Percentiles rank a stretch among this genome's conserved stretches.
phyloP scores from a whole-genome alignment of 1,140 invertebrate species.

The Dufourea novaeangliae region DNA sequence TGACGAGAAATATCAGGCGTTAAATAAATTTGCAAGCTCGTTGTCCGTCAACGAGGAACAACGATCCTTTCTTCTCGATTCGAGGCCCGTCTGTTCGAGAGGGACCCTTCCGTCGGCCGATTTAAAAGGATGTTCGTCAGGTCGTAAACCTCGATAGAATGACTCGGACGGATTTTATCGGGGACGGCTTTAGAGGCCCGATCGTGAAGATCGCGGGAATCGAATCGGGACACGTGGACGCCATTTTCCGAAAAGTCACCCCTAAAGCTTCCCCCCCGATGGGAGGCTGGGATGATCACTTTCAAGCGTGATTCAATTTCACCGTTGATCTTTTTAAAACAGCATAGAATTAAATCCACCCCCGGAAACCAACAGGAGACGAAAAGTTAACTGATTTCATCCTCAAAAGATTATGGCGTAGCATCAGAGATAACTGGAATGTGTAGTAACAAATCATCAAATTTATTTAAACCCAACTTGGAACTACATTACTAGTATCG shows the following conservation, averaged over 20 bases:
- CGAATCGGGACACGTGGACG: conserved; percentile 22
- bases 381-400: no score
- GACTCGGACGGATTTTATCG: conserved; percentile 71
- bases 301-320: neutral
- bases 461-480: no score
- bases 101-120: conserved; percentile 15
- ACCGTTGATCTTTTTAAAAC: no score
- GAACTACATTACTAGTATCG: no score
- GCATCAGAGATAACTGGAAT: no score
- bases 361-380: no score
- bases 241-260: conserved; percentile 29
- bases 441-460: no score
- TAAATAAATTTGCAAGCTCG: conserved; percentile 22
- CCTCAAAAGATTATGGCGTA: no score
- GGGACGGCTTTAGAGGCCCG: conserved; percentile 61
- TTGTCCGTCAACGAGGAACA: conserved; percentile 2
- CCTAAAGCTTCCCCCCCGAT: neutral
- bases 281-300: neutral
- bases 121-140: conserved; percentile 63
- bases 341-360: no score
- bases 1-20: neutral
- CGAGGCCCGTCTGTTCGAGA: neutral
- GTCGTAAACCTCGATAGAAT: conserved; percentile 68
- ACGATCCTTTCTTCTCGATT: neutral
- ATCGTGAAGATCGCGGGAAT: conserved; percentile 17